phyloP scores from a whole-genome alignment of 92 coral and sea anemone genomes.

The Heteractis magnifica region DNA sequence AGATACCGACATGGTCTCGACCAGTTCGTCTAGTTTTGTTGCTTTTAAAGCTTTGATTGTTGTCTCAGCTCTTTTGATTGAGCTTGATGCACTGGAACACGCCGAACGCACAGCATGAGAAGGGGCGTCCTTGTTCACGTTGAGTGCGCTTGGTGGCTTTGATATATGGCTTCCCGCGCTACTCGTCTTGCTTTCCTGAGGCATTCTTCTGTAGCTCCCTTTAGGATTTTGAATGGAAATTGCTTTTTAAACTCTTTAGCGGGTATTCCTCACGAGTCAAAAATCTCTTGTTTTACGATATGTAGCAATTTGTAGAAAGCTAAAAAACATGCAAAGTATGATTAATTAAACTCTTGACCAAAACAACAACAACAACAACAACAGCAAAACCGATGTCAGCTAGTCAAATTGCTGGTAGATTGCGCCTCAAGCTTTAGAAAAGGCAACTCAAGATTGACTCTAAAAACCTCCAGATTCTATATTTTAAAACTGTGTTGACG shows the following conservation, averaged over 20 bases:
- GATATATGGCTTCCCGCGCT: not conserved
- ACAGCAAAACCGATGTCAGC: not conserved
- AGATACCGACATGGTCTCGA: slow-evolving; percentile 67
- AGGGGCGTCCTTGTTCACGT: not conserved
- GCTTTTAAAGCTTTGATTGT: slow-evolving; percentile 6
- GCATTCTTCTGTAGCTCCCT: not conserved
- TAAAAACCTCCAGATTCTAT: no score
- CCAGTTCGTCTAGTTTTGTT: slow-evolving; percentile 57
- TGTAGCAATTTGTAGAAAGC: not conserved
- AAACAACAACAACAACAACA: not conserved
- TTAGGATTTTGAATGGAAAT: not conserved
- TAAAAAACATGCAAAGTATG: not conserved
- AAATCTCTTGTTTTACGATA: no score
- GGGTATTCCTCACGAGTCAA: not conserved
- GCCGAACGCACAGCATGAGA: slow-evolving; percentile 45
- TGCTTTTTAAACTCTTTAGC: not conserved
- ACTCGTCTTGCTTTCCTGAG: not conserved
- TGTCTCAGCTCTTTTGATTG: slow-evolving; percentile 55
- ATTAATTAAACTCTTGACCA: not conserved
- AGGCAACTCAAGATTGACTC: no score
- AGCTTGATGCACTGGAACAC: slow-evolving; percentile 73
- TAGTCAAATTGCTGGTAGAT: not conserved
- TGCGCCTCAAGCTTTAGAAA: no score
- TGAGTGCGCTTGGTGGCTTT: not conserved
- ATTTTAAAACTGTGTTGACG: no score